A percentile compares a stretch with the other conserved stretches of the same genome.
These are phyloP conservation scores for Antennarius striatus DNA, from an alignment of 2,113 vertebrate genomes.

Conservation along the genomic window DNA sequence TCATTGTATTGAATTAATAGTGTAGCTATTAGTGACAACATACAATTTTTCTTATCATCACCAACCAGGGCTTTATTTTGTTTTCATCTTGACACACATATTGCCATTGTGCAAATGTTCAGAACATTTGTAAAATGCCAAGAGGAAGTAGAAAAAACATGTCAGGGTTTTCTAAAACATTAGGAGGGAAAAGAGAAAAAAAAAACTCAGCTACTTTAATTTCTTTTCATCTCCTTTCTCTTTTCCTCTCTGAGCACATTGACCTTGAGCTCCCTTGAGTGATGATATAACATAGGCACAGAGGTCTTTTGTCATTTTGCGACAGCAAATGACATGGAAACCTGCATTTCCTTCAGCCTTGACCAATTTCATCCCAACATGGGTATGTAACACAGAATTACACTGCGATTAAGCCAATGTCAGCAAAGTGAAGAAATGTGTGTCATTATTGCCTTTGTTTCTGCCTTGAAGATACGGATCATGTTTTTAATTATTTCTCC, in stretches of 20 bases:
- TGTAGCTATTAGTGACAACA: slow-evolving; percentile 8
- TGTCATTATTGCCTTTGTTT: neutral
- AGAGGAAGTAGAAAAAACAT: neutral
- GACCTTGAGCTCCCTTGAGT: slow-evolving; percentile 43
- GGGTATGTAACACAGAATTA: neutral
- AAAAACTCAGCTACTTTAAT: slow-evolving; percentile 28
- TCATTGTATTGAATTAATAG: neutral
- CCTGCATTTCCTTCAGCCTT: neutral
- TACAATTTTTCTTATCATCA: neutral
- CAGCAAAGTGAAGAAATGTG: slow-evolving; percentile 10
- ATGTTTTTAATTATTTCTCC: neutral
- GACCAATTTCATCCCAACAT: neutral
- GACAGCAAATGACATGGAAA: slow-evolving; percentile 31
- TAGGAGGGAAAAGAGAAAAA: neutral
- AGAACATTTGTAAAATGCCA: too few species aligned
- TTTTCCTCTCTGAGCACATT: slow-evolving; percentile 5
- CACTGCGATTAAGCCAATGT: slow-evolving; percentile 6
- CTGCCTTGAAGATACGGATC: neutral
- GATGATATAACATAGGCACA: slow-evolving; percentile 10
- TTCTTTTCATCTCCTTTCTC: slow-evolving; percentile 21
- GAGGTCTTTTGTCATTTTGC: slow-evolving; percentile 45
- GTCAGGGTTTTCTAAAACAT: neutral
- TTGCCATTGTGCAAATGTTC: too few species aligned
- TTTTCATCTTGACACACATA: too few species aligned
- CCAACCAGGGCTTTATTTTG: neutral